phyloP scores from a whole-genome alignment of 2,797 vertebrate species.

The Rhodeus uyekii region DNA sequence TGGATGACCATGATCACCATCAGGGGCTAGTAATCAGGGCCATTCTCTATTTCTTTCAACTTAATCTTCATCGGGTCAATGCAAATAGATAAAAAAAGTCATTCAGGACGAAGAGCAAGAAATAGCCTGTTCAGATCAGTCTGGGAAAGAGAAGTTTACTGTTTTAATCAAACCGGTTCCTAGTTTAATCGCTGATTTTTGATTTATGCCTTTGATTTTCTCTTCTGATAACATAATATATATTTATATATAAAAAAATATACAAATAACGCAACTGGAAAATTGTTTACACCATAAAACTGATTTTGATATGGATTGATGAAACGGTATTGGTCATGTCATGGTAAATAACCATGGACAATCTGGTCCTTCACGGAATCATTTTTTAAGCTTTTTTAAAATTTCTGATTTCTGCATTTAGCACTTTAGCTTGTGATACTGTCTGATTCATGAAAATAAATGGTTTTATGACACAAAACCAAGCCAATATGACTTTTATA shows the following conservation, averaged over 20 bases:
- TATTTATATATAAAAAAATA: too few species aligned
- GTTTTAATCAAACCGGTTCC: slow-evolving; percentile 8
- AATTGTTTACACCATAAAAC: neutral
- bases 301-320: slow-evolving; percentile 22
- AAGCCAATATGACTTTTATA: neutral
- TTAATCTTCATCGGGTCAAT: slow-evolving; percentile 33
- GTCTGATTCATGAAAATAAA: neutral
- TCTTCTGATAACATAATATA: neutral
- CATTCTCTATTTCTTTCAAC: slow-evolving; percentile 41
- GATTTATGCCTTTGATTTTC: neutral
- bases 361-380: too few species aligned
- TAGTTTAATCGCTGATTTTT: slow-evolving; percentile 8
- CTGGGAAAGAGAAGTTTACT: neutral
- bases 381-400: too few species aligned
- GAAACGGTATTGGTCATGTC: neutral
- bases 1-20: slow-evolving; percentile 64
- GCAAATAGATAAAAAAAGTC: slow-evolving; percentile 44
- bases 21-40: slow-evolving; percentile 57
- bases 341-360: slow-evolving; percentile 14
- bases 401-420: too few species aligned
- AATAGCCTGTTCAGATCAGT: neutral
- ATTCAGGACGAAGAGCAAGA: slow-evolving; percentile 15
- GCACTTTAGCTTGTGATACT: neutral
- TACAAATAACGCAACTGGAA: neutral
- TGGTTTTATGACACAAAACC: neutral